These are phyloP conservation scores for Yponomeuta sedellus DNA, from an alignment of 2,888 invertebrate genomes.

Conservation along the genomic window DNA sequence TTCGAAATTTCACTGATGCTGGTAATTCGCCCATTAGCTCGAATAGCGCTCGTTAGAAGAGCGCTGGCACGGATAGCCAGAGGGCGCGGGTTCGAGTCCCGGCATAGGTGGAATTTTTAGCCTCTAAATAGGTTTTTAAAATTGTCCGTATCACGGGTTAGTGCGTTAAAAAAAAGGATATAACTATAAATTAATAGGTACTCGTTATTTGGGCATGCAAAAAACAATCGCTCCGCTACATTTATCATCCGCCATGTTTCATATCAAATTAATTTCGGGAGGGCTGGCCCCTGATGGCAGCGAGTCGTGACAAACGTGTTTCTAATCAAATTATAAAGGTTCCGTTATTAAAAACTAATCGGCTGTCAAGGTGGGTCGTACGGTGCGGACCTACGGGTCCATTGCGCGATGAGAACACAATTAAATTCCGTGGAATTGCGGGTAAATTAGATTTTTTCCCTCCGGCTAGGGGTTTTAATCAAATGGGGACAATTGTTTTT, in stretches of 20 bases:
- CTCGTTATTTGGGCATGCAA: background rate
- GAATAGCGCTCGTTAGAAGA: no score
- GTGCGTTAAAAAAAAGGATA: no score
- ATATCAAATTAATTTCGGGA: background rate
- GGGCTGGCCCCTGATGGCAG: background rate
- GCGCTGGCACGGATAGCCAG: no score
- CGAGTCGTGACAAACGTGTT: background rate
- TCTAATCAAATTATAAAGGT: background rate
- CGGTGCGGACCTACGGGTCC: background rate
- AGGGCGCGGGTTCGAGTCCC: no score
- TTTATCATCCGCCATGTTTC: background rate
- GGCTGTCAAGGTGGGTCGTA: background rate
- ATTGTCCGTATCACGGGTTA: no score
- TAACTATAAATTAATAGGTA: no score
- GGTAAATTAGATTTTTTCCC: conserved; percentile 2
- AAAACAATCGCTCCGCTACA: background rate
- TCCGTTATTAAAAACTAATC: background rate
- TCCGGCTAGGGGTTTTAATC: conserved; percentile 3
- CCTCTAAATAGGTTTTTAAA: no score
- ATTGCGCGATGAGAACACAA: background rate
- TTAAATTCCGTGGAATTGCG: background rate
- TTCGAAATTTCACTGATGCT: no score
- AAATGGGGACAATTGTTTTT: conserved; percentile 6
- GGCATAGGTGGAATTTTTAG: no score
- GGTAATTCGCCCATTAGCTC: no score